phyloP scores from a whole-genome alignment of 1,140 invertebrate species.

The Formica exsecta region DNA sequence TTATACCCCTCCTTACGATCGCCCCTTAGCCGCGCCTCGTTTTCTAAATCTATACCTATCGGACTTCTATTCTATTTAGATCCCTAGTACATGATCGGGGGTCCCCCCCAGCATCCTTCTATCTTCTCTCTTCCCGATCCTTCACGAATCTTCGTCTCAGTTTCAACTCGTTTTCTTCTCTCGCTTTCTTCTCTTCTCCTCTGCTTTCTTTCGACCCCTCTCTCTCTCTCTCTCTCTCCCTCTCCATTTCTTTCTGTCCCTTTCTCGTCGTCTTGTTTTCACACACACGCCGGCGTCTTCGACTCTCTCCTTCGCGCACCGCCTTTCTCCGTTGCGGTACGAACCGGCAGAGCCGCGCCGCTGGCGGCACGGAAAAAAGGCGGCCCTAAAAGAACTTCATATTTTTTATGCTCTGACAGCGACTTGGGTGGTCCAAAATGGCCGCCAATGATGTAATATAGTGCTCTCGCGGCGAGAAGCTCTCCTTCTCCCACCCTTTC shows the following conservation, averaged over 20 bases:
- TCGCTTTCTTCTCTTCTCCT: constrained; percentile 13
- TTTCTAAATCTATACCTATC: constrained; percentile 52
- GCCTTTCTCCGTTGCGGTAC: constrained; percentile 79
- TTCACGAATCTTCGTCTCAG: constrained; percentile 40
- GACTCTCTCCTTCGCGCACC: constrained; percentile 75
- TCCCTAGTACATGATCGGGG: constrained; percentile 21
- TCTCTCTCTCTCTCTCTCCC: background rate
- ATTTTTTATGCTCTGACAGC: constrained; percentile 87
- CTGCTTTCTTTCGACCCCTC: constrained; percentile 20
- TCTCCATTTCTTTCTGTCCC: constrained; percentile 41
- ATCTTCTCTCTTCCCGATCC: constrained; percentile 20
- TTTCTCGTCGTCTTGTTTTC: constrained; percentile 51
- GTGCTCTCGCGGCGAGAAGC: constrained; percentile 75
- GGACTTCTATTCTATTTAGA: constrained; percentile 31
- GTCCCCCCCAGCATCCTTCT: constrained; percentile 26
- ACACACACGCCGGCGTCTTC: constrained; percentile 59
- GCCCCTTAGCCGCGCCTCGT: constrained; percentile 33
- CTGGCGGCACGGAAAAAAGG: constrained; percentile 85
- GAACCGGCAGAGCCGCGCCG: constrained; percentile 80
- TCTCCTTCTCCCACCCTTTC: constrained; percentile 38
- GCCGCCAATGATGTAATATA: constrained; percentile 87
- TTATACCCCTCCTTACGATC: constrained; percentile 20
- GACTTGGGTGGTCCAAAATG: constrained; percentile 87
- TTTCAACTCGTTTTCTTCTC: constrained; percentile 25
- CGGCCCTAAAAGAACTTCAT: constrained; percentile 87